phyloP scores from a whole-genome alignment of 2,113 vertebrate genomes.

The Syrmaticus mikado region DNA sequence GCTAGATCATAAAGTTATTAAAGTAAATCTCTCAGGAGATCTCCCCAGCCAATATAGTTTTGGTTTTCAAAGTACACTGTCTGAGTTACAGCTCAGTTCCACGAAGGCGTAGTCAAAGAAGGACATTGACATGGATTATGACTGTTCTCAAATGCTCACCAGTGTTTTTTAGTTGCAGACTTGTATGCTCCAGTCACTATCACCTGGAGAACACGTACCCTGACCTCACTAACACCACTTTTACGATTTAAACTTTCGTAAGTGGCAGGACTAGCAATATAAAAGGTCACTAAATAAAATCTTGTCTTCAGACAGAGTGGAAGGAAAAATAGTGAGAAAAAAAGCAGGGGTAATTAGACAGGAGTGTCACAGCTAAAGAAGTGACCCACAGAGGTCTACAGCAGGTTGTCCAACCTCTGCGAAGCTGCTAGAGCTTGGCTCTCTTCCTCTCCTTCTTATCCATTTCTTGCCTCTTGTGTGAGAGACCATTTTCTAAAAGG shows the following conservation, averaged over 20 bases:
- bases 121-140: background rate
- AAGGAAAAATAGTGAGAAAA: background rate
- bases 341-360: background rate
- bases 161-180: background rate
- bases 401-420: background rate
- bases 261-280: rapidly evolving
- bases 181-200: background rate
- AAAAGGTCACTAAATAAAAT: background rate
- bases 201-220: background rate
- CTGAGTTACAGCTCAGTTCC: background rate
- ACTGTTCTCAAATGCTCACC: background rate
- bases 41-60: background rate
- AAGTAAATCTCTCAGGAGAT: background rate
- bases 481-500: background rate
- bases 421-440: background rate
- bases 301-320: background rate
- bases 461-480: background rate
- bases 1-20: background rate
- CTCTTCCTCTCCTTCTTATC: background rate
- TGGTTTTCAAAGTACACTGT: background rate
- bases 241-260: background rate
- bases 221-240: background rate
- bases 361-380: background rate
- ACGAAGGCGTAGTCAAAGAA: background rate
- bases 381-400: background rate